Percentiles rank a stretch among this genome's conserved stretches.
Conservation (phyloP, 2,113 vertebrate genomes). For the Petrocephalus microphthalmus region DNA sequence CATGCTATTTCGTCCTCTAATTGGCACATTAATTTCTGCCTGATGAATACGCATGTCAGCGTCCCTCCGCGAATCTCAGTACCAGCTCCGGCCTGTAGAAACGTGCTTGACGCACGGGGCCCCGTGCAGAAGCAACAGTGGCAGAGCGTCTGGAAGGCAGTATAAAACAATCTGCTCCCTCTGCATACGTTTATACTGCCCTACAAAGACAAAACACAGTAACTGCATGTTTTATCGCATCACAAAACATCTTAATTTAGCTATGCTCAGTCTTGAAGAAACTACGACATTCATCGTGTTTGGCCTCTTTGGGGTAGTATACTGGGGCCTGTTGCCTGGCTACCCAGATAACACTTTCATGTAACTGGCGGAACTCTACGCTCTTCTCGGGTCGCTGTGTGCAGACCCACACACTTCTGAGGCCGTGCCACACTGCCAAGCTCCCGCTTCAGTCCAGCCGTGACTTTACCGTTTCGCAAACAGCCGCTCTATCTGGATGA, state of each 20-base stretch:
- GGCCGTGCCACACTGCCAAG: neutral
- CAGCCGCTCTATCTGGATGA: neutral
- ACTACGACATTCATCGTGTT: neutral
- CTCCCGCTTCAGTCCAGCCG: neutral
- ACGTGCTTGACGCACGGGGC: neutral
- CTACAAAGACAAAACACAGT: neutral
- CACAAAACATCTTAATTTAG: neutral
- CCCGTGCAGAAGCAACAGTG: neutral
- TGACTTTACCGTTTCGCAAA: neutral
- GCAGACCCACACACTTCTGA: neutral
- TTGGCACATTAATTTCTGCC: constrained; percentile 5
- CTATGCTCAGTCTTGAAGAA: neutral
- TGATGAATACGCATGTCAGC: neutral
- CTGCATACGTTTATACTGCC: neutral
- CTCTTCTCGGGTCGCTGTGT: neutral
- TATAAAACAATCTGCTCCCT: neutral
- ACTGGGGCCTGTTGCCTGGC: neutral
- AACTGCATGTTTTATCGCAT: neutral
- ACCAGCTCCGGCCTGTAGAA: neutral
- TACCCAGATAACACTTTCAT: neutral
- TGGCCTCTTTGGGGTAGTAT: neutral
- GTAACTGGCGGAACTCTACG: too few species aligned
- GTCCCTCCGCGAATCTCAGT: neutral
- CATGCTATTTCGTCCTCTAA: constrained; percentile 1
- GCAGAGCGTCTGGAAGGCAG: neutral